phyloP scores from a whole-genome alignment of 2,113 vertebrate genomes.

The Rostratula benghalensis region DNA sequence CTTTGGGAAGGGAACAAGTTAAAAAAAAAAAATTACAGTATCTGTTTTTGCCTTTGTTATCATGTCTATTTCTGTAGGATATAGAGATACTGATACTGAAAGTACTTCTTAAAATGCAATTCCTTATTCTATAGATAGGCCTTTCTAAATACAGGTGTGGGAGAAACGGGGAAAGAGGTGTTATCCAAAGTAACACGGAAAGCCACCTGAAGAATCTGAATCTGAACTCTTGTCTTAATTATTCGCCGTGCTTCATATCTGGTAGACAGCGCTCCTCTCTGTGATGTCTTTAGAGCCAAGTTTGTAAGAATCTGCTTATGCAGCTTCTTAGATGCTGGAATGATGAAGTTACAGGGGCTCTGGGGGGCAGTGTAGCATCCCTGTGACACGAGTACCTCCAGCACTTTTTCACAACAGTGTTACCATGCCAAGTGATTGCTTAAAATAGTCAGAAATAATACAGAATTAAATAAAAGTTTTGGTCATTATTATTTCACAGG shows the following conservation, averaged over 20 bases:
- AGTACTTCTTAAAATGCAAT: neutral
- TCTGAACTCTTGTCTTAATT: neutral
- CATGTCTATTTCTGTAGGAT: neutral
- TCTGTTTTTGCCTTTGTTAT: neutral
- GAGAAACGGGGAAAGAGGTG: neutral
- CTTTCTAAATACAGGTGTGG: neutral
- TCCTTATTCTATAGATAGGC: neutral
- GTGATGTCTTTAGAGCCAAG: neutral
- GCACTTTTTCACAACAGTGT: neutral
- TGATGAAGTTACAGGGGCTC: neutral
- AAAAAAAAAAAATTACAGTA: neutral
- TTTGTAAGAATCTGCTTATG: neutral
- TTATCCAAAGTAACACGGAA: neutral
- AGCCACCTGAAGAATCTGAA: neutral
- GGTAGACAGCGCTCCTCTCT: neutral
- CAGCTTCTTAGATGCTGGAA: neutral
- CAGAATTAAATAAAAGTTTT: neutral
- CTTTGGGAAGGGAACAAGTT: neutral
- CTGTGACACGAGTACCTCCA: neutral
- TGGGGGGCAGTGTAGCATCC: constrained; percentile 61
- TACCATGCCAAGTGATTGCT: neutral
- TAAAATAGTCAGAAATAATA: neutral
- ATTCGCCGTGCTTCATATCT: rapidly evolving
- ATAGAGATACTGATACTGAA: neutral
- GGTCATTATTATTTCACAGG: neutral